Evolutionary conservation across 2,888 invertebrate species (phyloP), one percentile per base, ranked within the genome.

Genomic region (Hecatera dysodea): DNA sequence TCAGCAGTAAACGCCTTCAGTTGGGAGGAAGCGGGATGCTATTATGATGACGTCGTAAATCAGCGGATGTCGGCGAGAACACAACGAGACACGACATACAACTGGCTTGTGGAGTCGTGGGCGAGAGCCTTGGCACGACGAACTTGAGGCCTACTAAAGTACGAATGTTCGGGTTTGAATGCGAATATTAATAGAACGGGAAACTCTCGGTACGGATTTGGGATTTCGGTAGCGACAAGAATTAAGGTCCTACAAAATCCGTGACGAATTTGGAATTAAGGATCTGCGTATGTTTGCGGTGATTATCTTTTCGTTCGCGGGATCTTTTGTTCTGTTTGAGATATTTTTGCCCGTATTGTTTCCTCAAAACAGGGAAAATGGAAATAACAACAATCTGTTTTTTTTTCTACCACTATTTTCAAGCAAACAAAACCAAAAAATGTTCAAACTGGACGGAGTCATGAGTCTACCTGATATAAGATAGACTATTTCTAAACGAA

Each of bases 31-130:
- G 92, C 90, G 88, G 90, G 90, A 91, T 88, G 87, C 85, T 83
- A 83, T 85, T 83, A 80, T 83, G 74, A 83, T 78, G 84, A 84
- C 82, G 87, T 83, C 85, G 90, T 94, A 93, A 93, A 93, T 91
- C 92, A 92, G 78, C 92, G 94, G 95, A 95, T 94, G 95, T 94
- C 95, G 94, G 93, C 93, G 90, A 92, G 92, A 91, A 93, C 92
- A 94, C 92, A 93, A 15, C 89, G 83, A 82, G 84, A 75, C 67
- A 77, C 78, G 60, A 85, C 86, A 82, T 87, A 86, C 86, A 88
- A 85, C 83, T 85, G 86, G 69, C 33, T 81, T 83, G 75, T 69
- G 75, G 78, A 80, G 75, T 75, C 82, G 90, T 90, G 88, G 88
- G 90, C 88, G 90, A 85, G 81, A 73, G 79, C 88, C 88, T 88